Base-by-base conservation (phyloP, 92 coral and sea anemone species). In the Porites cylindrica region DNA sequence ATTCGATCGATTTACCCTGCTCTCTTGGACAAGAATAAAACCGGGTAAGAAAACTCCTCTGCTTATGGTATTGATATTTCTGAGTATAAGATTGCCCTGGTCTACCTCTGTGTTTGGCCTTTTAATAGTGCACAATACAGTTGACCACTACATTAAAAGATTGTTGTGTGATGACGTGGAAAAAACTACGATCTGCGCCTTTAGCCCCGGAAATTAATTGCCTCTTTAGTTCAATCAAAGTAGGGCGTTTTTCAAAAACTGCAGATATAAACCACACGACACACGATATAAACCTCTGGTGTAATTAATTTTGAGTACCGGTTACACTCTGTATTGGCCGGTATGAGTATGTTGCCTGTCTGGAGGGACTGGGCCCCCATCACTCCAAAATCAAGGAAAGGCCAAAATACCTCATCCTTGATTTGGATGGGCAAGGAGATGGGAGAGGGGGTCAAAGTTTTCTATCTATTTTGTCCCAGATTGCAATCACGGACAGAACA, bases 1-100 rank as follows among this genome's bases (percentile, higher is more conserved):
- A 82, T 97, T 23, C 95, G 99, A 72, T 92, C 98, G 82, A 92
- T 97, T 51, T 95, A 94, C 77, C 99, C 99, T 7, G 86, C 98
- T 10, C 70, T 97, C n/a, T 93, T 97, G 77, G 99, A 97, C 90
- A 96, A 94, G 65, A 97, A 97, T 66, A 97, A 97, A 91, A 92
- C 93, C 71, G 99, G 99, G 99, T 97, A 91, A 76, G 99, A 76
- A 62, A 60, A 1, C 24, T 20, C 63, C 51, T 66, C 66, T 6
- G 76, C 18, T 23, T 3, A 5, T 16, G 8, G 3, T 59, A 4
- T 43, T 21, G 56, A 77, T 43, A 59, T 73, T 17, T 51, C 32
- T 14, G 17, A 13, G 29, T 47, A 10, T 14, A 3, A 47, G 64
- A 51, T 61, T 75, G 19, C 3, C 14, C 29, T 50, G n/a, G 43